Conservation (phyloP, 2,797 vertebrate genomes). For the Fringilla coelebs region DNA sequence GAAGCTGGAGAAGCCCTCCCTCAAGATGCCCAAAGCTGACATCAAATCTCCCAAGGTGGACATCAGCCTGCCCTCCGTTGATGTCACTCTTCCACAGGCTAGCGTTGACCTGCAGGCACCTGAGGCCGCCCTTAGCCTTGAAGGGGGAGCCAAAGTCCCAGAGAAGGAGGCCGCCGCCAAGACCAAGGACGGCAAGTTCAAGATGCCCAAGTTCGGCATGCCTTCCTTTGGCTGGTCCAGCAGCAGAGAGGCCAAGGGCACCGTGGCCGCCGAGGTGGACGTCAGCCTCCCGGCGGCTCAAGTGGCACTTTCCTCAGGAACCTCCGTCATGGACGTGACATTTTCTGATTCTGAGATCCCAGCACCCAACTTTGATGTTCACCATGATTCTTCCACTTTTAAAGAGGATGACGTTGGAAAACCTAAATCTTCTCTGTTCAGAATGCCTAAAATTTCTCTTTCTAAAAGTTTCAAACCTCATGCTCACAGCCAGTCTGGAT, state of each 20-base stretch:
- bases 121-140: too few relatives aligned
- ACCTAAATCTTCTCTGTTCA: not conserved
- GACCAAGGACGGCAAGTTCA: too few relatives aligned
- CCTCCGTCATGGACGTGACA: rapidly evolving
- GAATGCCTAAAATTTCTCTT: not conserved
- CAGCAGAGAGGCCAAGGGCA: not conserved
- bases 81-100: not conserved
- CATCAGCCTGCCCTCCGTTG: not conserved
- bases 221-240: not conserved
- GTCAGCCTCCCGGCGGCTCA: not conserved
- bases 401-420: rapidly evolving
- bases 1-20: not conserved
- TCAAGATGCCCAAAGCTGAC: not conserved
- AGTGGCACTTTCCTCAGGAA: rapidly evolving
- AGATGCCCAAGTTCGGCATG: not conserved
- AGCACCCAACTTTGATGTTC: rapidly evolving
- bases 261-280: not conserved
- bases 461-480: rapidly evolving
- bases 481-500: rapidly evolving
- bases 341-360: rapidly evolving
- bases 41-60: not conserved
- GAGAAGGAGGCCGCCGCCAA: too few relatives aligned
- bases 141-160: too few relatives aligned
- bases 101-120: not conserved
- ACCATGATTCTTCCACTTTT: rapidly evolving